Conservation (phyloP, 2,113 vertebrate species). For the Chitala chitala region DNA sequence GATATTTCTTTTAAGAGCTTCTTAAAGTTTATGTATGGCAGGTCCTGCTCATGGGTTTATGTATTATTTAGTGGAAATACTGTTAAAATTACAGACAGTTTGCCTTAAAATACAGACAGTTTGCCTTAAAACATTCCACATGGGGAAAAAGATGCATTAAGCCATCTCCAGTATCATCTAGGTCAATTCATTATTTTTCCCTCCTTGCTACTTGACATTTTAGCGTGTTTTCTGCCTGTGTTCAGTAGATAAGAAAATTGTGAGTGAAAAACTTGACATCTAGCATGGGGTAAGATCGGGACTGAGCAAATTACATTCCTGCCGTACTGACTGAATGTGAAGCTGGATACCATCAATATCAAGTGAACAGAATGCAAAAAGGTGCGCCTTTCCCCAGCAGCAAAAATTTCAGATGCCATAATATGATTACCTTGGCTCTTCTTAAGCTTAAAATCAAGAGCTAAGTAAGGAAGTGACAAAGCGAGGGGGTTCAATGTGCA, state of each 20-base stretch:
- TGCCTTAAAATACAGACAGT: not conserved
- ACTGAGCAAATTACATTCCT: not conserved
- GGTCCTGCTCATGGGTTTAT: not conserved
- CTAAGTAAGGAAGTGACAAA: not conserved
- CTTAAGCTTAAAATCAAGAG: not conserved
- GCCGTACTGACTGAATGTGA: too few relatives aligned
- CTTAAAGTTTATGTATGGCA: not conserved
- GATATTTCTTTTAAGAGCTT: not conserved
- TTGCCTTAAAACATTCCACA: too few relatives aligned
- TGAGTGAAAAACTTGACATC: not conserved
- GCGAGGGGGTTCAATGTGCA: not conserved
- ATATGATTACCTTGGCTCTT: not conserved
- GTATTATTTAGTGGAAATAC: not conserved
- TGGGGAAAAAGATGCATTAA: not conserved
- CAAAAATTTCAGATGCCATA: too few relatives aligned
- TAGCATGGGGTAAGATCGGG: not conserved
- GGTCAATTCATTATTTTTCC: not conserved
- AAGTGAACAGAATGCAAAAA: too few relatives aligned
- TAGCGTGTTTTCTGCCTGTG: not conserved
- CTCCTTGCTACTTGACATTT: not conserved
- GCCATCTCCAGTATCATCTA: not conserved
- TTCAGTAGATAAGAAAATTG: conserved; percentile 7
- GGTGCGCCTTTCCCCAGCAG: too few relatives aligned
- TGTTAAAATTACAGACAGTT: not conserved
- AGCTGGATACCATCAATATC: not conserved